Conservation (phyloP, 2,797 vertebrate species). For the Poeciliopsis presidionis region DNA sequence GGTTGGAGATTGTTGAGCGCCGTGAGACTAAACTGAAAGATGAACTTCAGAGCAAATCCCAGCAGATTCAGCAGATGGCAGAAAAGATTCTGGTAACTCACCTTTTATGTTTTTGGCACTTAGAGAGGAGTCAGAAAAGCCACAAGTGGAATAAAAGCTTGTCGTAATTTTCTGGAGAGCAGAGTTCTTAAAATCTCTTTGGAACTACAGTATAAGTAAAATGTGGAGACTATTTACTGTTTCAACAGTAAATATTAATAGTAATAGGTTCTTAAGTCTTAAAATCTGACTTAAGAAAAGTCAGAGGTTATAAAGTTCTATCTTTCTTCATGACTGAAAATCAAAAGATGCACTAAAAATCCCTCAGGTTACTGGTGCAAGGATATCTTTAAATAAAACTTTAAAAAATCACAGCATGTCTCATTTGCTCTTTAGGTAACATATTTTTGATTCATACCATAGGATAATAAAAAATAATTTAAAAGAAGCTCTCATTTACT, state of each 20-base stretch:
- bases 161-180: conserved; percentile 23
- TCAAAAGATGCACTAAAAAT: not conserved
- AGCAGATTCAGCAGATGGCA: conserved; percentile 99
- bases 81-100: conserved; percentile 95
- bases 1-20: conserved; percentile 96
- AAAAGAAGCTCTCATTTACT: not conserved
- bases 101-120: conserved; percentile 27
- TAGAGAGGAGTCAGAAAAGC: conserved; percentile 49
- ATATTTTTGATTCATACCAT: not conserved
- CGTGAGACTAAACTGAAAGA: conserved; percentile 97
- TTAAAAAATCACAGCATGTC: not conserved
- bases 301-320: not conserved
- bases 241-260: no score
- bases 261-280: no score
- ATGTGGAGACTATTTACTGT: no score
- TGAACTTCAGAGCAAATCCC: conserved; percentile 96
- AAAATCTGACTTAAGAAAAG: not conserved
- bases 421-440: not conserved
- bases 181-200: conserved; percentile 17
- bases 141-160: conserved; percentile 47
- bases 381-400: not conserved
- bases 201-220: not conserved
- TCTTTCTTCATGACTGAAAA: not conserved
- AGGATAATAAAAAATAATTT: not conserved
- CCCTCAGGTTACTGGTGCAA: not conserved